Percentiles rank a stretch among this genome's conserved stretches.
These are phyloP conservation scores for Podarcis siculus DNA, from an alignment of 2,797 vertebrate species.

Conservation along the genomic window DNA sequence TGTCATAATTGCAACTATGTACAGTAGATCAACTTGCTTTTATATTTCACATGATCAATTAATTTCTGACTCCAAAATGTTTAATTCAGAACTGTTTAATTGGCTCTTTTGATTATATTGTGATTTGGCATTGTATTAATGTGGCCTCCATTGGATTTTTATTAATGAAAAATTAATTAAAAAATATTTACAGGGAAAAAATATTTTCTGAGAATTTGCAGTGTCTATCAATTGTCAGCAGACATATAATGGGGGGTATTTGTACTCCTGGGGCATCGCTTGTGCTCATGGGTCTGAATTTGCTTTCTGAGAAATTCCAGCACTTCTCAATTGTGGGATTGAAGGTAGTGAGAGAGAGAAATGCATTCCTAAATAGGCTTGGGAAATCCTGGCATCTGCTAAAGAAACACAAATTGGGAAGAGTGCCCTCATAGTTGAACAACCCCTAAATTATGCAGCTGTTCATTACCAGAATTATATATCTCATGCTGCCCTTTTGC, in stretches of 20 bases:
- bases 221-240: constrained; percentile 64
- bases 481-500: constrained; percentile 79
- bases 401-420: constrained; percentile 77
- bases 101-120: too few relatives aligned
- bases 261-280: background rate
- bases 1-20: too few relatives aligned
- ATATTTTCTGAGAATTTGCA: constrained; percentile 67
- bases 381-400: constrained; percentile 75
- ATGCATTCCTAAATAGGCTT: constrained; percentile 70
- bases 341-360: constrained; percentile 72
- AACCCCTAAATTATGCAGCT: constrained; percentile 81
- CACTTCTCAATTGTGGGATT: constrained; percentile 70
- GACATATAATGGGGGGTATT: background rate
- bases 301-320: constrained; percentile 70
- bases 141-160: too few relatives aligned
- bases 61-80: constrained; percentile 47
- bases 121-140: too few relatives aligned
- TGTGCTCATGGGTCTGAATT: constrained; percentile 49
- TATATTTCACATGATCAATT: background rate
- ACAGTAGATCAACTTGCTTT: constrained; percentile 42
- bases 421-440: constrained; percentile 62
- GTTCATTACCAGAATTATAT: constrained; percentile 80
- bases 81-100: too few relatives aligned
- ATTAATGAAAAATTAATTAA: too few relatives aligned
- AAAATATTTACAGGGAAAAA: too few relatives aligned